Conservation (phyloP, 2,113 vertebrate species). For the Elanoides forficatus region DNA sequence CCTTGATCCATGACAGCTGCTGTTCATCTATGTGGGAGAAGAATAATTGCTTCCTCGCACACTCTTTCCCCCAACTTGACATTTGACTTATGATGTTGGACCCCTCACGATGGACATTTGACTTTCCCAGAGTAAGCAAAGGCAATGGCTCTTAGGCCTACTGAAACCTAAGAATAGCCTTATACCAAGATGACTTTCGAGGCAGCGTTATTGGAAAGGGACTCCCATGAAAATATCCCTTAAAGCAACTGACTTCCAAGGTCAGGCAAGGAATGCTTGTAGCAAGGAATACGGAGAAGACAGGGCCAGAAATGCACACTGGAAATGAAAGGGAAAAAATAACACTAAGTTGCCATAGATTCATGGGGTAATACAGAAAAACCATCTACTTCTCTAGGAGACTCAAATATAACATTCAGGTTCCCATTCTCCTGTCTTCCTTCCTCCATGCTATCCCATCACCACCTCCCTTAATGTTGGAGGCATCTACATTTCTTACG, state of each 20-base stretch:
- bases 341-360: not conserved
- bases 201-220: not conserved
- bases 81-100: not conserved
- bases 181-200: not conserved
- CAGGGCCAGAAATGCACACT: not conserved
- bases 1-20: not conserved
- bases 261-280: not conserved
- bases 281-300: not conserved
- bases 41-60: not conserved
- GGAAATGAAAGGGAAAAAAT: not conserved
- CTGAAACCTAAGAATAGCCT: not conserved
- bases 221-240: not conserved
- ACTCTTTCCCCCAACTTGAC: not conserved
- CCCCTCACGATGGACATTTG: accelerated
- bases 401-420: not conserved
- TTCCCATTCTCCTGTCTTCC: not conserved
- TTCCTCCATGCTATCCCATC: not conserved
- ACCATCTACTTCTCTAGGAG: not conserved
- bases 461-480: not conserved
- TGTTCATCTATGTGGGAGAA: not conserved
- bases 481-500: not conserved
- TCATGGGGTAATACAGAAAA: not conserved
- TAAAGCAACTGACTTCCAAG: not conserved
- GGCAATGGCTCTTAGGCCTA: not conserved
- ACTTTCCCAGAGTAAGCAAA: not conserved